A percentile compares a stretch with the other conserved stretches of the same genome.
These are phyloP conservation scores for Cinclus mexicanus DNA, from an alignment of 2,113 vertebrate genomes.

Conservation along the genomic window DNA sequence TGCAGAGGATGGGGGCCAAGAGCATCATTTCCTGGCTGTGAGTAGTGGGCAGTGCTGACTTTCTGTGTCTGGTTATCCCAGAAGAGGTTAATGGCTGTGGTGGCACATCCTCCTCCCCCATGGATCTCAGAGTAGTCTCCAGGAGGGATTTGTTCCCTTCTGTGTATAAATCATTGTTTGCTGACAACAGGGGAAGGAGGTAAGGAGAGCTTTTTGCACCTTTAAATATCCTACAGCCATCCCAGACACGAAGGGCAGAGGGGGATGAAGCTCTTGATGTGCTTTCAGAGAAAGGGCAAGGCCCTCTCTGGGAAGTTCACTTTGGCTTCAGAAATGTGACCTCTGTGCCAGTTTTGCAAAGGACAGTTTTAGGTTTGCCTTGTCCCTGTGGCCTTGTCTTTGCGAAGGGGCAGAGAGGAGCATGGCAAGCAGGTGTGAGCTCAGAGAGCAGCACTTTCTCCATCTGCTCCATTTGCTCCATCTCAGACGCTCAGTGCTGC, in stretches of 20 bases:
- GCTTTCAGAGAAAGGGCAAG: neutral
- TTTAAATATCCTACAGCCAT: neutral
- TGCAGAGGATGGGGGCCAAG: neutral
- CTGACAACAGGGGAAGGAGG: neutral
- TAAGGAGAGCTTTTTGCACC: neutral
- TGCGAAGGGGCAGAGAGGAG: neutral
- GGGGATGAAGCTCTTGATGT: neutral
- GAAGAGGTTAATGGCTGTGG: neutral
- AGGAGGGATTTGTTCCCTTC: neutral
- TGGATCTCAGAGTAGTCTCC: neutral
- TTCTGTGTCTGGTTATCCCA: neutral
- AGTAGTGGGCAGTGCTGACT: neutral
- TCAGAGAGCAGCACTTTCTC: neutral
- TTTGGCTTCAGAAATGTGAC: neutral
- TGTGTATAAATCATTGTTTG: neutral
- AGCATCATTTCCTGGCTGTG: neutral
- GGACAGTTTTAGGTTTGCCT: neutral
- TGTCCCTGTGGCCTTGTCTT: neutral
- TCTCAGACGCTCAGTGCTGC: neutral
- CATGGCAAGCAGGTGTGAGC: rapidly evolving
- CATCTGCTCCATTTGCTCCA: neutral
- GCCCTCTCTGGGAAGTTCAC: neutral
- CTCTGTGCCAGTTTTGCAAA: neutral
- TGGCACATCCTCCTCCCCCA: neutral
- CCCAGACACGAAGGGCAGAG: neutral